A percentile compares a stretch with the other conserved stretches of the same genome.
These are phyloP conservation scores for Dioctria rufipes DNA, from an alignment of 2,888 invertebrate genomes.

Conservation along the genomic window DNA sequence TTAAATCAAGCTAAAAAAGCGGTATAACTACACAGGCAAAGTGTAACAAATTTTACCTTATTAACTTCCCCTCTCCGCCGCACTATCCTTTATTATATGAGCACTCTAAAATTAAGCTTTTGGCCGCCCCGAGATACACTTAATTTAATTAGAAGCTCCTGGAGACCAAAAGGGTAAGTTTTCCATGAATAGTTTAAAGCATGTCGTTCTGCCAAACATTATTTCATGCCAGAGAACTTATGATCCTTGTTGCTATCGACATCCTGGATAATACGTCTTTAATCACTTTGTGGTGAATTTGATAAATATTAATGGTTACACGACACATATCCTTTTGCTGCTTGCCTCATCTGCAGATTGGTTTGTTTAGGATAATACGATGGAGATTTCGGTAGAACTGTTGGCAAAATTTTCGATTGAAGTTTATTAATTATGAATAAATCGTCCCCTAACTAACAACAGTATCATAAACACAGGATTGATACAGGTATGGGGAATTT, in stretches of 20 bases:
- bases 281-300: neutral
- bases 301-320: neutral
- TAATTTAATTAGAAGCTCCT: conserved; percentile 10
- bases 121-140: neutral
- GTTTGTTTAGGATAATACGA: conserved; percentile 3
- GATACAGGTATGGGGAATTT: too few species aligned
- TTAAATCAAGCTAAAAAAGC: too few species aligned
- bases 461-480: too few species aligned
- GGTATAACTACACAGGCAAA: too few species aligned
- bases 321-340: neutral
- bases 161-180: neutral
- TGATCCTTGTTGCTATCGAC: neutral
- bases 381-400: too few species aligned
- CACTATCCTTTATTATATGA: too few species aligned
- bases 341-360: neutral
- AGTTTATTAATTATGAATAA: too few species aligned
- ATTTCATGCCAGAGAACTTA: neutral
- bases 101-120: neutral
- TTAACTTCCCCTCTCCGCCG: too few species aligned
- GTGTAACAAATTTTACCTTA: too few species aligned
- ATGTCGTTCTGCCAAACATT: neutral
- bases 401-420: too few species aligned
- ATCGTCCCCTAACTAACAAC: too few species aligned
- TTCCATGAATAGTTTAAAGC: conserved; percentile 10
- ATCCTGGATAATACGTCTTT: neutral